These are phyloP conservation scores for Tigriopus californicus DNA, from an alignment of 2,888 invertebrate genomes.

Conservation along the genomic window DNA sequence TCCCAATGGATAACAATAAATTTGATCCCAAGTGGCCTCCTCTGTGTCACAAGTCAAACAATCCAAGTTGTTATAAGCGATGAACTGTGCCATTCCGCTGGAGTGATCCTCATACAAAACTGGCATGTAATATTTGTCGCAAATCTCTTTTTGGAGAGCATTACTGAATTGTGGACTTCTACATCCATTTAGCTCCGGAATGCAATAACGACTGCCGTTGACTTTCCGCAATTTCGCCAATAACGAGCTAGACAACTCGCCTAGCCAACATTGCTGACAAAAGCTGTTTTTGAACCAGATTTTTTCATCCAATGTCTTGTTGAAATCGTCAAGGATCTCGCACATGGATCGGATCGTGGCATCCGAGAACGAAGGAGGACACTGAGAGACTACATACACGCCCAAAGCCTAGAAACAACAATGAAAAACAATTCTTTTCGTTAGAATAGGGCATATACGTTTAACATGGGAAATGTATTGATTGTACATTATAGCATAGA, in stretches of 20 bases:
- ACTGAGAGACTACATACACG: not conserved
- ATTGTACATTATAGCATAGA: too few relatives aligned
- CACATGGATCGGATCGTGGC: not conserved
- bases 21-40: not conserved
- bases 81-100: not conserved
- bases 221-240: not conserved
- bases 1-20: not conserved
- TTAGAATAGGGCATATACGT: too few relatives aligned
- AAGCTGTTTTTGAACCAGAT: not conserved
- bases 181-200: too few relatives aligned
- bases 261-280: conserved; percentile 4
- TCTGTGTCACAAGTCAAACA: not conserved
- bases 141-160: too few relatives aligned
- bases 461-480: too few relatives aligned
- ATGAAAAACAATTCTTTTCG: too few relatives aligned
- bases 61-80: not conserved
- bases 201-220: too few relatives aligned
- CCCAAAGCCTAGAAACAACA: not conserved
- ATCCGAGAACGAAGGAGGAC: not conserved
- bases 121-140: too few relatives aligned
- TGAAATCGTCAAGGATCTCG: not conserved
- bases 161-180: too few relatives aligned
- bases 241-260: not conserved
- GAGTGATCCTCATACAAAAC: not conserved
- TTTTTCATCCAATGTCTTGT: not conserved